A percentile compares a stretch with the other conserved stretches of the same genome.
Evolutionary conservation across 2,113 vertebrate species (phyloP).

Genomic region (Trichechus manatus): DNA sequence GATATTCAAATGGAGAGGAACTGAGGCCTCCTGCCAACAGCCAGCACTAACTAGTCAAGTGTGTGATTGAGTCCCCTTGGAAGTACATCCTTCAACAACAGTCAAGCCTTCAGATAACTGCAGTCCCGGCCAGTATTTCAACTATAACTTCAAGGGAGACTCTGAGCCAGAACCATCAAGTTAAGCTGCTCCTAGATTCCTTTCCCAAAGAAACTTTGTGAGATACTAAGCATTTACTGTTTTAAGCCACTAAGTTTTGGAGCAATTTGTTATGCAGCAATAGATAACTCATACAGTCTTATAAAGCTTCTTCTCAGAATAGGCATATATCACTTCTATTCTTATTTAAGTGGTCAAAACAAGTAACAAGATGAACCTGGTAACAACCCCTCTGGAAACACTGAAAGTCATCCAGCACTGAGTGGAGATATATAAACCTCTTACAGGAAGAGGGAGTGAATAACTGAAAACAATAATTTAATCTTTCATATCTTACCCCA

Average conservation of each 20-base stretch:
- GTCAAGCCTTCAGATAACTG: not conserved
- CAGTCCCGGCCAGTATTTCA: not conserved
- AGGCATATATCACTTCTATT: no score
- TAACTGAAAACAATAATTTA: not conserved
- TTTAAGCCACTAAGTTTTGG: no score
- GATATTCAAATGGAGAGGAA: not conserved
- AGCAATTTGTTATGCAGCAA: no score
- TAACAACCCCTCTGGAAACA: not conserved
- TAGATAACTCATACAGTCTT: no score
- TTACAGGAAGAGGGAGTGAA: not conserved
- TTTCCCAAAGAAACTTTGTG: not conserved
- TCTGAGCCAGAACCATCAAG: not conserved
- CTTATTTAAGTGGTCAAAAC: no score
- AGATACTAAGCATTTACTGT: not conserved
- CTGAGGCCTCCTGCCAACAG: not conserved
- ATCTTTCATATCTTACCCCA: not conserved
- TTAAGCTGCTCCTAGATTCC: not conserved
- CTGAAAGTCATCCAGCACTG: no score
- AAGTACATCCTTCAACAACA: not conserved
- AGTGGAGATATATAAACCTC: not conserved
- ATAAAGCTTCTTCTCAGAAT: no score
- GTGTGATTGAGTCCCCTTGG: not conserved
- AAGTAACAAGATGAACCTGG: not conserved
- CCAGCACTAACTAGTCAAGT: not conserved
- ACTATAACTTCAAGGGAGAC: not conserved